These are phyloP conservation scores for Trididemnum nubilum DNA, from an alignment of 23 tunicate species.

Conservation along the genomic window DNA sequence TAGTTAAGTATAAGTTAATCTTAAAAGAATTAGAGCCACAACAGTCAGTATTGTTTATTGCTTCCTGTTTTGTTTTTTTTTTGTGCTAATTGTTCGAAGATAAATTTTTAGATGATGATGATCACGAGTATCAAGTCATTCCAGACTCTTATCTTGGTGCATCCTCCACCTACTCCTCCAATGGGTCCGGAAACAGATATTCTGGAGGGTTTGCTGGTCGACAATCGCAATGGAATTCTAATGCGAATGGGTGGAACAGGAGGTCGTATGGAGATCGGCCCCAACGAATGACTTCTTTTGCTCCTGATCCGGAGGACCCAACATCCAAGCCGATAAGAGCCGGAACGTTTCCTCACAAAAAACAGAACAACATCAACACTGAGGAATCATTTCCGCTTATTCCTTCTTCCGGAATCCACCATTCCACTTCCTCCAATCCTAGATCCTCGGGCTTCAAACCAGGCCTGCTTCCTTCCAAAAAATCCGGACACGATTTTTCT, in stretches of 20 bases:
- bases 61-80: too few relatives aligned
- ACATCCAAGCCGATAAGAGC: constrained; percentile 36
- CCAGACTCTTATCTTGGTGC: too few relatives aligned
- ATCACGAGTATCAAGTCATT: constrained; percentile 94
- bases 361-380: constrained; percentile 12
- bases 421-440: constrained; percentile 1
- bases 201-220: too few relatives aligned
- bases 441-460: background rate
- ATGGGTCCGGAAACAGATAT: too few relatives aligned
- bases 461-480: background rate
- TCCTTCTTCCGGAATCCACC: background rate
- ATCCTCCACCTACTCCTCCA: too few relatives aligned
- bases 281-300: constrained; percentile 41
- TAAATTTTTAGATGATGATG: constrained; percentile 68
- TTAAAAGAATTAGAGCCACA: too few relatives aligned
- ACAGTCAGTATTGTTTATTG: too few relatives aligned
- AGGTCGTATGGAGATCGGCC: background rate
- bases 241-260: constrained; percentile 14
- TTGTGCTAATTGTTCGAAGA: too few relatives aligned
- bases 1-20: too few relatives aligned
- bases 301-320: constrained; percentile 21
- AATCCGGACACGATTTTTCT: background rate
- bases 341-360: constrained; percentile 67
- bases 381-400: constrained; percentile 22
- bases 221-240: too few relatives aligned